Conservation (phyloP, 2,888 invertebrate genomes). For the Alviniconcha strummeri region DNA sequence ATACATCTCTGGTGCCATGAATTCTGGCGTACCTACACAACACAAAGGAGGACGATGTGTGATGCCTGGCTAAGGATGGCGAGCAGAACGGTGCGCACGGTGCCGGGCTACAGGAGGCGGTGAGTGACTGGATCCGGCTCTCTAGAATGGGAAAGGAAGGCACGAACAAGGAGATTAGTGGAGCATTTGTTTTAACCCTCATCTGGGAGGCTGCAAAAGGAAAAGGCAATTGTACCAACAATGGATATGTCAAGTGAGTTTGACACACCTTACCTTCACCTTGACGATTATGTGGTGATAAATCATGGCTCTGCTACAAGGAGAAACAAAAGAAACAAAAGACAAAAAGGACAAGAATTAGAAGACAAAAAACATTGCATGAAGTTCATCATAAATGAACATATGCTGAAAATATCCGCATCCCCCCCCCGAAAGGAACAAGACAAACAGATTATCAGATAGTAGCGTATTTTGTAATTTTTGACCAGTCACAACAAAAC, state of each 20-base stretch:
- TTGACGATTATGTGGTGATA: background rate
- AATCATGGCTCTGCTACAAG: background rate
- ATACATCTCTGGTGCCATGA: conserved; percentile 99
- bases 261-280: conserved; percentile 10
- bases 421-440: too few species aligned
- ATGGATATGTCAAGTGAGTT: background rate
- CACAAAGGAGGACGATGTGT: conserved; percentile 55
- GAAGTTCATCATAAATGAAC: too few species aligned
- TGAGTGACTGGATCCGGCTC: background rate
- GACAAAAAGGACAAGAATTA: conserved; percentile 24
- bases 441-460: too few species aligned
- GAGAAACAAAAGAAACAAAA: conserved; percentile 28
- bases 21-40: conserved; percentile 87
- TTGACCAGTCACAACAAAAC: too few species aligned
- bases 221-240: background rate
- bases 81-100: background rate
- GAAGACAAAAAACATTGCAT: conserved; percentile 11
- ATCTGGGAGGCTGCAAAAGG: conserved; percentile 6
- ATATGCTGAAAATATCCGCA: too few species aligned
- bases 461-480: too few species aligned
- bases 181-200: background rate
- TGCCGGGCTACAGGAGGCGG: background rate
- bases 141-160: conserved; percentile 27
- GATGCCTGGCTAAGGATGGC: conserved; percentile 37
- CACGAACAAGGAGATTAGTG: conserved; percentile 12